Base-by-base conservation (phyloP, 2,888 invertebrate species). In the Nymphalis urticae region DNA sequence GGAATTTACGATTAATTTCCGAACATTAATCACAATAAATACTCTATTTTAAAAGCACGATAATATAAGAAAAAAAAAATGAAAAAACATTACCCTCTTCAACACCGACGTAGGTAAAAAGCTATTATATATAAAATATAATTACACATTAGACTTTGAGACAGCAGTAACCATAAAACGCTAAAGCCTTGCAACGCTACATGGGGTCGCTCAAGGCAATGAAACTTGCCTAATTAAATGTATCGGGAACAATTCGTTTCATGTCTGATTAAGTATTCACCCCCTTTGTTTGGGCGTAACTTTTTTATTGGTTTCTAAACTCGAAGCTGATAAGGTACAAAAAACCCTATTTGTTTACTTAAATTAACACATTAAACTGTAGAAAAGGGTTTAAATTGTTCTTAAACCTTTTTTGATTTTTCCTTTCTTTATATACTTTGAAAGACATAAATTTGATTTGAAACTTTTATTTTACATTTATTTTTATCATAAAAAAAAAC, bases 151-250 rank as follows among this genome's bases (percentile, higher is more conserved):
- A 51, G 36, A 53, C 3, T 68, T 65, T 13, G 19, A 21, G 53
- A 61, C 61, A 36, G 13, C 42, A 48, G 48, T 62, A 54, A 63
- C 48, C 61, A 63, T 68, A 68, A 63, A 71, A 64, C 50, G 50
- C 51, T 56, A 59, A 42, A 66, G 56, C 10, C 42, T 42, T 59
- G 19, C 64, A 36, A 53, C 58, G 62, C 48, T 59, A 27, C 51
- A 56, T 50, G 54, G 48, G 13, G 58, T 24, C 54, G 60, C 66
- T 66, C 36, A 27, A 61, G 62, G 71, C 58, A 47, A 56, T 19
- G 13, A 66, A 73, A 72, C 66, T 73, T 70, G 51, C 42, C 64
- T 72, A 70, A 73, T 73, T 73, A 73, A 73, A 72, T 65, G 66
- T 72, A 72, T 72, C 61, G 62, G 63, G 59, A 72, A 60, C 73